Evolutionary conservation across 2,113 vertebrate species (phyloP), one percentile per base, ranked within the genome.

Genomic region (Phoenicopterus ruber): DNA sequence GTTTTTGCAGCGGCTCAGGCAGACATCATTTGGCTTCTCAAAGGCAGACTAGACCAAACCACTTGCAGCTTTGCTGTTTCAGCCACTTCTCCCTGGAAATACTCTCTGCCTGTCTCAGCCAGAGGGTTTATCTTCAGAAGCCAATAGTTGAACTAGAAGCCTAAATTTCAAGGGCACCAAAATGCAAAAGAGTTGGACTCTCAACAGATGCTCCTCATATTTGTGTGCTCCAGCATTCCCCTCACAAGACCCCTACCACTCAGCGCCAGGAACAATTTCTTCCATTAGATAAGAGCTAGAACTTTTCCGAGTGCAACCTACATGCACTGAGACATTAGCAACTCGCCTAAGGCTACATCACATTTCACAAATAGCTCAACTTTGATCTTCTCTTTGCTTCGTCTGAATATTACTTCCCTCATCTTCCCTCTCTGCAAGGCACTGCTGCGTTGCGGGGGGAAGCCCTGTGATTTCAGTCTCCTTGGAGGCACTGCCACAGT

Each of bases 361-460:
- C 2, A 0, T 62, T 61, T 50, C 85, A 55, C 28, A 70, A 46
- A 42, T 4, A 79, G 40, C 40, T 83, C 72, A 40, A 0, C 50
- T 91, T 70, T 83, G 46, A 44, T 89, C 62, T 80, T 70, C 42
- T 67, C 26, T 85, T 76, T 36, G 21, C 26, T 0, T 49, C 29
- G 2, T 29, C 46, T 79, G 38, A 36, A 13, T 20, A 16, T 34
- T 66, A 17, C 63, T 46, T 76, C 40, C 76, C 50, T 36, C 26
- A 4, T 5, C 54, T 47, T 42, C 19, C 47, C 44, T 28, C 46
- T 79, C 54, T 34, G 32, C 47, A 31, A 10, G 3, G 24, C n/a
- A 17, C 11, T 11, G 29, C 58, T 28, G 25, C 20, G 31, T 3
- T 2, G 0, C 5, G 2, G 17, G 17, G 34, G 29, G 11, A 25